Evolutionary conservation across 1,140 invertebrate genomes (phyloP), one percentile per base, ranked within the genome.

Genomic region (Dendrolimus kikuchii): DNA sequence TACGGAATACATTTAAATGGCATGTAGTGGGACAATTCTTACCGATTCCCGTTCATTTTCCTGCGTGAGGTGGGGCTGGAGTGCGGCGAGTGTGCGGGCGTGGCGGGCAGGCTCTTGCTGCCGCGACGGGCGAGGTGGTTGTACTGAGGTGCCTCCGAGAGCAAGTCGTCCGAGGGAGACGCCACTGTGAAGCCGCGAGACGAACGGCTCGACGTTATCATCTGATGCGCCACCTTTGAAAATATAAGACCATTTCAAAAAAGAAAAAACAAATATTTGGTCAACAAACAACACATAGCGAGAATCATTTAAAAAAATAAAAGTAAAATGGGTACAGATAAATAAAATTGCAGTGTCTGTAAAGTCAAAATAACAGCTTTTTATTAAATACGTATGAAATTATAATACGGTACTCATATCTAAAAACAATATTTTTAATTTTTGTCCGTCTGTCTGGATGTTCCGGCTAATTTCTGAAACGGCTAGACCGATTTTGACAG

Each of bases 71-170:
- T 89, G 0, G 92, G 92, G n/a, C 90, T 92, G 38, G 74, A 74
- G 5, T 78, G 80, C 0, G 92, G 92, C 4, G 92, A 91, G 37
- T 90, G 77, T 1, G 91, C 73, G 0, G 93, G 93, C 4, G 92
- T 91, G 0, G 89, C 90, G 2, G 93, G 93, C 39, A 94, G 77
- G 7, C 92, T 93, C 77, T 90, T 92, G 65, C 92, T 93, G 38
- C 90, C 90, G 48, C 91, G 81, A 5, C 91, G 77, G 37, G 82
- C 62, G 43, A 65, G 63, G 43, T 83, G 60, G 54, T 87, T 87
- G 55, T 72, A 68, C 8, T 62, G 60, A 8, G 71, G 72, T 7
- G 64, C 68, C 3, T 64, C 45, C 4, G 62, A 51, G 3, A 55
- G 60, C 3, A 64, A 64, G 5, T 55, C 66, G 41, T 65, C 76